phyloP scores from a whole-genome alignment of 2,888 invertebrate genomes.

The Hyposoter didymator region DNA sequence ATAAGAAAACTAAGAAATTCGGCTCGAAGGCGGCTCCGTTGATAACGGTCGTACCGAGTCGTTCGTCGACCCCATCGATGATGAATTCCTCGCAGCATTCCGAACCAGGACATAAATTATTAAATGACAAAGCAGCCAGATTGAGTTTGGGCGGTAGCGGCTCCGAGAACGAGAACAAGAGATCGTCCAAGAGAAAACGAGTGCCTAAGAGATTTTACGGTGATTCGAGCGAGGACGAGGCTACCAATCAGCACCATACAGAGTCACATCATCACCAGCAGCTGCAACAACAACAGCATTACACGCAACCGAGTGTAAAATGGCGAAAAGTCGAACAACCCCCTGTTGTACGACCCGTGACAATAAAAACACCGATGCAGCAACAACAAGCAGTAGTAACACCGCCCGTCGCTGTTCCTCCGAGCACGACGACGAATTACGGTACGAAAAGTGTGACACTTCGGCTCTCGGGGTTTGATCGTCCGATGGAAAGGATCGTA shows the following conservation, averaged over 20 bases:
- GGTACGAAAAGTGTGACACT: constrained; percentile 64
- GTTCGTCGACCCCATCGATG: constrained; percentile 73
- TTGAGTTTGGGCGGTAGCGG: constrained; percentile 80
- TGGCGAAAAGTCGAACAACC: constrained; percentile 89
- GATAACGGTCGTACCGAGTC: constrained; percentile 69
- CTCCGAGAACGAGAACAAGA: constrained; percentile 87
- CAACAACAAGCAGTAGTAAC: neutral
- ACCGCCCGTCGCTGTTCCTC: constrained; percentile 28
- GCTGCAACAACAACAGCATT: constrained; percentile 73
- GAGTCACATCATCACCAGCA: constrained; percentile 71
- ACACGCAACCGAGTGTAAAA: constrained; percentile 84
- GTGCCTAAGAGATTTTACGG: constrained; percentile 95
- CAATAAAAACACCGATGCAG: constrained; percentile 36
- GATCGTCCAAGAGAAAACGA: constrained; percentile 92
- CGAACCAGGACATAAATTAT: constrained; percentile 2
- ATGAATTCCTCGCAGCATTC: constrained; percentile 60
- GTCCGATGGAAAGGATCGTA: constrained; percentile 58
- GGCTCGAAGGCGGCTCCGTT: constrained; percentile 67
- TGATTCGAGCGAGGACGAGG: constrained; percentile 94
- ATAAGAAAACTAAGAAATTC: constrained; percentile 74
- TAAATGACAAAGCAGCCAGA: constrained; percentile 59
- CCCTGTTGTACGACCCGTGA: constrained; percentile 49
- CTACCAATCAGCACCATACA: constrained; percentile 85
- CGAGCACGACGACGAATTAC: constrained; percentile 61
- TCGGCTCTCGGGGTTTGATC: constrained; percentile 62